phyloP scores from a whole-genome alignment of 1,140 invertebrate genomes.

The Aradophagus sp. region DNA sequence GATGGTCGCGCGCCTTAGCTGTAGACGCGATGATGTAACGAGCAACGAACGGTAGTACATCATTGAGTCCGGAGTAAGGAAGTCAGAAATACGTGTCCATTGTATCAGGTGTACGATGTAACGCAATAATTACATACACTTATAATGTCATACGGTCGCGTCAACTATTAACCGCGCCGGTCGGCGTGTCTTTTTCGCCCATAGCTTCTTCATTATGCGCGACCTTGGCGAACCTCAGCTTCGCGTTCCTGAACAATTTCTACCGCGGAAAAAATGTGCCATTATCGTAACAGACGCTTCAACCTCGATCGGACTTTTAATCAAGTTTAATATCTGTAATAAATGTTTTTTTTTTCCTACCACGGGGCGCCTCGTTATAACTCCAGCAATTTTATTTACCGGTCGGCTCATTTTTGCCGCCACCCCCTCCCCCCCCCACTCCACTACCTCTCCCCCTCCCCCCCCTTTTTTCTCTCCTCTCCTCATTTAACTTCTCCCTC shows the following conservation, averaged over 20 bases:
- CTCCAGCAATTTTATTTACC: too few relatives aligned
- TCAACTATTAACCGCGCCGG: conserved; percentile 39
- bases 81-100: conserved; percentile 37
- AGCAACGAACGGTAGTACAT: conserved; percentile 45
- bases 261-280: conserved; percentile 34
- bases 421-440: too few relatives aligned
- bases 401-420: too few relatives aligned
- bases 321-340: conserved; percentile 18
- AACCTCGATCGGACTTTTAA: conserved; percentile 30
- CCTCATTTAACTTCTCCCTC: too few relatives aligned
- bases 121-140: conserved; percentile 45
- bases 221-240: conserved; percentile 41
- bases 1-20: too few relatives aligned
- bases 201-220: conserved; percentile 41
- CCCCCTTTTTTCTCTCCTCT: too few relatives aligned
- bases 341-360: not conserved
- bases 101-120: conserved; percentile 51
- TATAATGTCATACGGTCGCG: conserved; percentile 54
- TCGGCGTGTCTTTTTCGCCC: conserved; percentile 37
- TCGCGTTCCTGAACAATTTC: conserved; percentile 37
- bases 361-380: too few relatives aligned
- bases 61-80: conserved; percentile 38
- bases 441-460: too few relatives aligned
- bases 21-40: conserved; percentile 59
- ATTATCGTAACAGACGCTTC: conserved; percentile 28